phyloP scores from a whole-genome alignment of 2,113 vertebrate species.

The Anhinga rufa region DNA sequence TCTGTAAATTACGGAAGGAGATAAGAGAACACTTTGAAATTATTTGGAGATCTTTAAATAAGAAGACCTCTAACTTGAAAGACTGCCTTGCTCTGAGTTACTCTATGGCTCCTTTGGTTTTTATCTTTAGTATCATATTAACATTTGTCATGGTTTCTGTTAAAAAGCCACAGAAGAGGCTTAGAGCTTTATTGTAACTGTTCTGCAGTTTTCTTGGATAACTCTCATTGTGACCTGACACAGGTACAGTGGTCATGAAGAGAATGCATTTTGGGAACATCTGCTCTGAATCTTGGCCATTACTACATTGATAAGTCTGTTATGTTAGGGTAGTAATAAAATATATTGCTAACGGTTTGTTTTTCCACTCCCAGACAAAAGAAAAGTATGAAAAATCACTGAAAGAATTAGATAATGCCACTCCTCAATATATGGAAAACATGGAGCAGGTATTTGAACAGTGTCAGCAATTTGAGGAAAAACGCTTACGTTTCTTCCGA shows the following conservation, averaged over 20 bases:
- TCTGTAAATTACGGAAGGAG: background rate
- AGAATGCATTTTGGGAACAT: background rate
- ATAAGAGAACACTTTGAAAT: background rate
- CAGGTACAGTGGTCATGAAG: background rate
- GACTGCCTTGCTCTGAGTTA: background rate
- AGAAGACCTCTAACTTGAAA: background rate
- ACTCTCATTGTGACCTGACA: background rate
- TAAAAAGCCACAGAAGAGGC: background rate
- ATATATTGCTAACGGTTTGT: background rate
- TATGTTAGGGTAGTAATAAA: background rate
- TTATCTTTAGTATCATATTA: background rate
- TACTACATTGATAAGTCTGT: background rate
- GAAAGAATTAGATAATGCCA: constrained; percentile 87
- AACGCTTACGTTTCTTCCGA: constrained; percentile 87
- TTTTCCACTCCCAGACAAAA: constrained; percentile 75
- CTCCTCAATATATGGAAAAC: constrained; percentile 96
- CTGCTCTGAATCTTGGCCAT: background rate
- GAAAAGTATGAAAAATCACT: constrained; percentile 93
- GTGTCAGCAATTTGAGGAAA: constrained; percentile 95
- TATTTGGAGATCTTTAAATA: background rate
- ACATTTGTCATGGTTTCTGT: background rate
- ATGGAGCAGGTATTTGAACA: constrained; percentile 98
- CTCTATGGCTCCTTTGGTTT: background rate
- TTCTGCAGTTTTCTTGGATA: background rate
- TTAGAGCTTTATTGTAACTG: background rate